Base-by-base conservation (phyloP, 2,888 invertebrate genomes). In the Drosophila cognata region DNA sequence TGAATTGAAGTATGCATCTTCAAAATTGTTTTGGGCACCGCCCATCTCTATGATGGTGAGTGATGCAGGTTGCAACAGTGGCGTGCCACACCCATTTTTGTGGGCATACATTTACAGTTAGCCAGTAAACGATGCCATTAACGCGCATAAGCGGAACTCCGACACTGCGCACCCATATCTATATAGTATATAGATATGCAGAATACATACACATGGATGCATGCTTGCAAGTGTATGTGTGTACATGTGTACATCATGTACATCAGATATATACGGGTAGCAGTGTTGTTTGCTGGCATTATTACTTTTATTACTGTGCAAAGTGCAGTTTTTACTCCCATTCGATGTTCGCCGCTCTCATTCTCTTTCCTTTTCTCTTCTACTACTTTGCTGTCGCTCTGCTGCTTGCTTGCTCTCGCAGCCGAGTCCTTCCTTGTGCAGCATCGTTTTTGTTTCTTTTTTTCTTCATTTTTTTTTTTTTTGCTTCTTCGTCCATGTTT, bases 111-210 rank as follows among this genome's bases (percentile, higher is more conserved):
- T 75, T 74, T 84, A 77, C 89, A 81, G 89, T 87, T 88, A 87
- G 89, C 89, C 88, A 88, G 88, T 84, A 89, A 89, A 89, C 89
- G 90, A 84, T 87, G 89, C 89, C 84, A 89, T 89, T 89, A 89
- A 89, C 87, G 88, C 88, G 85, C 89, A 90, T 82, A 88, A 88
- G 83, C 79, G 64, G 46, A 58, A 31, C 64, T 71, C 64, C 53
- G 73, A 76, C 78, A 75, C 82, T 87, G 86, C 86, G 86, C 86
- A 87, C 31, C 79, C 68, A 74, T 65, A 68, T 62, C 56, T 29
- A 48, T 31, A 18, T 28, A 74, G 25, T 46, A 55, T 16, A 60
- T 38, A 10, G 0, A 29, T 53, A 74, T 71, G 67, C 56, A 51
- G 41, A 46, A 60, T 48, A 59, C 28, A 36, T 33, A 64, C 59